A percentile compares a stretch with the other conserved stretches of the same genome.
phyloP scores from a whole-genome alignment of 2,113 vertebrate genomes.

The Tyrannus savana region DNA sequence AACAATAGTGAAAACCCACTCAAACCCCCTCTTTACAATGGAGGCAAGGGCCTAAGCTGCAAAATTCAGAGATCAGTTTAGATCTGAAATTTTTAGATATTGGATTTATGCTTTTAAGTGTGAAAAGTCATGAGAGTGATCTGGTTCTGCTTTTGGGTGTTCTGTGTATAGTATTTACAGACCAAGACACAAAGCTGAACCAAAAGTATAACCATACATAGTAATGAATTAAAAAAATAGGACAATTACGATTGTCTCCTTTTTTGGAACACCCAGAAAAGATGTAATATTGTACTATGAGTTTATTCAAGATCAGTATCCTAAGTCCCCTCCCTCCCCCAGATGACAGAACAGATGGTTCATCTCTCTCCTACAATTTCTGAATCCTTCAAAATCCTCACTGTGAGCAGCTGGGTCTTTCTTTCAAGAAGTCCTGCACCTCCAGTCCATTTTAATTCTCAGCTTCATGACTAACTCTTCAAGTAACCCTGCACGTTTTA shows the following conservation, averaged over 20 bases:
- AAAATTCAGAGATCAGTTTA: background rate
- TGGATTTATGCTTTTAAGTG: background rate
- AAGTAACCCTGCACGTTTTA: background rate
- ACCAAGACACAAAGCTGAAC: background rate
- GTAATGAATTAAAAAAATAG: background rate
- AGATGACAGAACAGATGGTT: constrained; percentile 42
- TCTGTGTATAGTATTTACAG: background rate
- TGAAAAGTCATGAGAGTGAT: background rate
- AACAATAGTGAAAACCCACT: background rate
- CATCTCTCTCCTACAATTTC: background rate
- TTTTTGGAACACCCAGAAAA: background rate
- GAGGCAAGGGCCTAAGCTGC: background rate
- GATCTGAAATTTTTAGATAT: background rate
- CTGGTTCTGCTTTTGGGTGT: background rate
- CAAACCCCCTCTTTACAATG: background rate
- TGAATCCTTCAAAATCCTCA: background rate
- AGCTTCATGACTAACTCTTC: background rate
- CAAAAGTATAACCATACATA: background rate
- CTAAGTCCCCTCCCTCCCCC: background rate
- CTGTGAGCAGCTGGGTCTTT: background rate
- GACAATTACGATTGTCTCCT: background rate
- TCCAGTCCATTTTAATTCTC: background rate
- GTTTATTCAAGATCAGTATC: constrained; percentile 8
- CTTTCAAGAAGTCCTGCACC: background rate
- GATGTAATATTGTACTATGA: background rate